phyloP scores from a whole-genome alignment of 2,888 invertebrate genomes.

The Lasius platythorax region DNA sequence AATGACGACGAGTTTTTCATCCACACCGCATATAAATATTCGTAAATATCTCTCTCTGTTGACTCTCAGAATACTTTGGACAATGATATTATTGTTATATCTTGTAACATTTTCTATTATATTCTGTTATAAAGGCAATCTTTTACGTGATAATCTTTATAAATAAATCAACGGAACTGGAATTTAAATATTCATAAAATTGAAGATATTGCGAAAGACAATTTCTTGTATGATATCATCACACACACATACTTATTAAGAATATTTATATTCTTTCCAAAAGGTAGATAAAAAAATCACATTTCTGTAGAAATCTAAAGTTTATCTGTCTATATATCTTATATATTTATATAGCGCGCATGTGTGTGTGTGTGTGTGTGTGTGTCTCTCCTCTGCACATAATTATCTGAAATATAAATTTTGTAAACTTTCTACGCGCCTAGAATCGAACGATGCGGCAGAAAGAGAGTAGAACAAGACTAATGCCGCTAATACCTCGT shows the following conservation, averaged over 20 bases:
- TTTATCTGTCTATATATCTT: background rate
- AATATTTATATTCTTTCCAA: no score
- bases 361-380: no score
- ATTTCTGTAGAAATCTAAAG: background rate
- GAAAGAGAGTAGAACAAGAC: constrained; percentile 45
- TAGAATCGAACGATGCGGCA: constrained; percentile 16
- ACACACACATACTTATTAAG: background rate
- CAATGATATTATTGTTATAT: constrained; percentile 10
- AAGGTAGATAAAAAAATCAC: background rate
- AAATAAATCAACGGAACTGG: background rate
- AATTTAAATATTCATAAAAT: background rate
- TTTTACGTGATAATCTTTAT: background rate
- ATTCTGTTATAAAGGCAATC: background rate
- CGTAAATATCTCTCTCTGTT: constrained; percentile 5
- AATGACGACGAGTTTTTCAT: background rate
- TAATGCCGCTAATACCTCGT: constrained; percentile 48
- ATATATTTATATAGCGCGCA: background rate
- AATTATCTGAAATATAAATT: background rate
- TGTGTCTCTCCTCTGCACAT: background rate
- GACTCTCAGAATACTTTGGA: background rate
- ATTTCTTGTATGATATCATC: background rate
- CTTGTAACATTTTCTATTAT: background rate
- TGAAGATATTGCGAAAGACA: background rate
- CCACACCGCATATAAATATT: background rate
- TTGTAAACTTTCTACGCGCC: background rate